A percentile compares a stretch with the other conserved stretches of the same genome.
These are phyloP conservation scores for Coenobita brevimanus DNA, from an alignment of 1,140 invertebrate genomes.

Conservation along the genomic window DNA sequence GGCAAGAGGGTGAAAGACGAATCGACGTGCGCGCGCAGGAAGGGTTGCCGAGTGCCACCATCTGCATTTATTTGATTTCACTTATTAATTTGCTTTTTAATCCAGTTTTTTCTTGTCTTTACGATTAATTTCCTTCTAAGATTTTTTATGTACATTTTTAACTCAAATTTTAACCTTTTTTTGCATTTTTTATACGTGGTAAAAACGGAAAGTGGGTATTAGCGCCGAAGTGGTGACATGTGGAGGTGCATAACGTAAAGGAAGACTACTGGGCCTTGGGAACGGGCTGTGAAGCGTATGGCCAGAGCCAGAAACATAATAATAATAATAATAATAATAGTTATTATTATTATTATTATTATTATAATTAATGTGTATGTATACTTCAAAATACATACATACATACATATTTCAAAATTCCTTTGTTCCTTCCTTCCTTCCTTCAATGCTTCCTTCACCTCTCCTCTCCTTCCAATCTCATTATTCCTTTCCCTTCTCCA, in stretches of 20 bases:
- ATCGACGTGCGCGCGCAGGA: conserved; percentile 20
- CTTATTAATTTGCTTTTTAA: neutral
- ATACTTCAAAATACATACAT: no score
- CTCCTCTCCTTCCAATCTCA: neutral
- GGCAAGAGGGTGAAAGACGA: conserved; percentile 48
- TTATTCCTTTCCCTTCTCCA: neutral
- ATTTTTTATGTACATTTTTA: no score
- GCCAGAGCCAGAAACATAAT: neutral
- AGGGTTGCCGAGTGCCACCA: neutral
- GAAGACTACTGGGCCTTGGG: no score
- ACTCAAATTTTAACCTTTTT: no score
- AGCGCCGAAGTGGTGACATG: no score
- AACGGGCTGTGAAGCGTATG: neutral
- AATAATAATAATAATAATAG: no score
- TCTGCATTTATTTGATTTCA: neutral
- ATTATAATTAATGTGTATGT: neutral
- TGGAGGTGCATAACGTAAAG: neutral
- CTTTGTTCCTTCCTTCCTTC: neutral
- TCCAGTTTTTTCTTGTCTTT: no score
- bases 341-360: neutral
- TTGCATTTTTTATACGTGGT: no score
- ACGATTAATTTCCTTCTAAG: no score
- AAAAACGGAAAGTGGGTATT: no score
- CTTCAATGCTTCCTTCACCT: neutral
- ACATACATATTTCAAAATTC: no score